Conservation (phyloP, 2,113 vertebrate genomes). For the Illadopsis cleaveri region DNA sequence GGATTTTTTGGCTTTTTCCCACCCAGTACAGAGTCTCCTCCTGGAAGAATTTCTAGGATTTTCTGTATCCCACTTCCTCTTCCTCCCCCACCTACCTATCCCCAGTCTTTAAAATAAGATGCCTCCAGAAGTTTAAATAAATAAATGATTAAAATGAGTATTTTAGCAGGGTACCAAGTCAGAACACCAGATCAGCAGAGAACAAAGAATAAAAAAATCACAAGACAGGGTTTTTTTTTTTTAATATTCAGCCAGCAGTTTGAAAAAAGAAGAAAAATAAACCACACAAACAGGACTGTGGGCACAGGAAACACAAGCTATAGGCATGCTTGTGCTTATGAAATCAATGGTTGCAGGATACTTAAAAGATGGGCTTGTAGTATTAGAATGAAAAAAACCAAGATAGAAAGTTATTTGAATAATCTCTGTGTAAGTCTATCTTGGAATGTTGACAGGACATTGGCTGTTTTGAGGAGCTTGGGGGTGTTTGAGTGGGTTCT, state of each 20-base stretch:
- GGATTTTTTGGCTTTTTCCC: too few relatives aligned
- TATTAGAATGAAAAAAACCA: not conserved
- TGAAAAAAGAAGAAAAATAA: not conserved
- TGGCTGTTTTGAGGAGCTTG: not conserved
- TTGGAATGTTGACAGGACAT: not conserved
- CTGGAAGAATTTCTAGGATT: not conserved
- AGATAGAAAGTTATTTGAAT: not conserved
- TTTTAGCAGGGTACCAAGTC: not conserved
- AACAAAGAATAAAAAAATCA: not conserved
- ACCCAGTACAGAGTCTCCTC: not conserved
- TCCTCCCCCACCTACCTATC: not conserved
- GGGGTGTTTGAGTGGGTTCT: not conserved
- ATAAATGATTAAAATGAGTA: not conserved
- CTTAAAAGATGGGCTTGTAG: not conserved
- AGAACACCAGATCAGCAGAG: not conserved
- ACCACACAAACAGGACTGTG: fast-evolving
- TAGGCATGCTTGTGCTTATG: not conserved
- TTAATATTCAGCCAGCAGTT: not conserved
- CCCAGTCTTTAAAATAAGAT: not conserved
- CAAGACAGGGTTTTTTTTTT: fast-evolving
- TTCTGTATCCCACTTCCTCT: not conserved
- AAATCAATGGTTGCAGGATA: not conserved
- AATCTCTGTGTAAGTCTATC: not conserved
- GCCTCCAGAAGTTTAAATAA: not conserved
- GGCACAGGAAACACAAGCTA: not conserved